A percentile compares a stretch with the other conserved stretches of the same genome.
Evolutionary conservation across 2,113 vertebrate genomes (phyloP).

Genomic region (Himantopus leucocephalus): DNA sequence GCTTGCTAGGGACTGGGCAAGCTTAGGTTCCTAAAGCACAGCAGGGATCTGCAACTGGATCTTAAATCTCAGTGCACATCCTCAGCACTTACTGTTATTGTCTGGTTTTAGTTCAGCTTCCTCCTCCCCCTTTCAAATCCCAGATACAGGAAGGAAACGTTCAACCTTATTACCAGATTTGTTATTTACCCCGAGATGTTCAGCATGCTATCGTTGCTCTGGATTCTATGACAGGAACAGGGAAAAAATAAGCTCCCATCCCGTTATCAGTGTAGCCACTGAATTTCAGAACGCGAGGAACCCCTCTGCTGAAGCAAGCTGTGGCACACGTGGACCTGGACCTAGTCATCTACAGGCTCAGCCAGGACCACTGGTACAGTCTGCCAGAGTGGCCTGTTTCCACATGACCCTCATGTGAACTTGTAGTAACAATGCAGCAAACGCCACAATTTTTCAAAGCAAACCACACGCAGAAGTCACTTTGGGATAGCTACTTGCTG

Average conservation of each 20-base stretch:
- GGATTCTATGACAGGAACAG: background rate
- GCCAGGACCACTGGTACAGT: background rate
- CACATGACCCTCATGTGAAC: background rate
- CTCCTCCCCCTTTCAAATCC: background rate
- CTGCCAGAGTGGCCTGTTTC: rapidly evolving
- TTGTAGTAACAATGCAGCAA: background rate
- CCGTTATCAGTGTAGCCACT: background rate
- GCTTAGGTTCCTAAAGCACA: background rate
- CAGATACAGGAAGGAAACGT: background rate
- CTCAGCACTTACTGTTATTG: background rate
- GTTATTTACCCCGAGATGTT: background rate
- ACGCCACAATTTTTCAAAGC: background rate
- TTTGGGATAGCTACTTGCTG: background rate
- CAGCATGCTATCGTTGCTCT: background rate
- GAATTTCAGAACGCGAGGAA: background rate
- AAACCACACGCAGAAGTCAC: background rate
- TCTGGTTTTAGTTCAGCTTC: background rate
- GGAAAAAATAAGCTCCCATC: background rate
- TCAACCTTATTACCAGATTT: background rate
- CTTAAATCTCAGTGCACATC: rapidly evolving
- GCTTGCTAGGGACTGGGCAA: rapidly evolving
- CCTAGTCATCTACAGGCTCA: background rate
- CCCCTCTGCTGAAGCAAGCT: background rate
- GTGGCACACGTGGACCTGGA: rapidly evolving
- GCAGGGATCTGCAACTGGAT: background rate